phyloP scores from a whole-genome alignment of 2,888 invertebrate species.

The Diplolepis rosae region DNA sequence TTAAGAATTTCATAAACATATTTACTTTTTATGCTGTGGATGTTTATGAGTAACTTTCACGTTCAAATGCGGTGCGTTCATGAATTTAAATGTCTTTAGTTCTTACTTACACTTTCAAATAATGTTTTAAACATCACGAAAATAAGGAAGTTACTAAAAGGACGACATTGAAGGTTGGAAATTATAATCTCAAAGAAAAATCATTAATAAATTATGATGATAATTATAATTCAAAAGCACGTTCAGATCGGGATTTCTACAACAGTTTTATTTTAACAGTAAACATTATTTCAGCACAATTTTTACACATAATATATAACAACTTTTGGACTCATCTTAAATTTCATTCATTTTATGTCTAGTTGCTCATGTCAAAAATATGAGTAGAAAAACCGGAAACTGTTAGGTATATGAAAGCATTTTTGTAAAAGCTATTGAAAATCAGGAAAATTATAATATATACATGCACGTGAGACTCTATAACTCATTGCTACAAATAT shows the following conservation, averaged over 20 bases:
- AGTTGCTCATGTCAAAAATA: background rate
- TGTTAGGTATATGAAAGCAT: background rate
- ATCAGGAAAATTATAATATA: conserved; percentile 7
- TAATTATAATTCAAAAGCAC: background rate
- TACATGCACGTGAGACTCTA: conserved; percentile 33
- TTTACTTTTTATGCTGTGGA: conserved; percentile 46
- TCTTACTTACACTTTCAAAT: background rate
- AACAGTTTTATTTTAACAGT: conserved; percentile 12
- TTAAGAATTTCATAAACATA: background rate
- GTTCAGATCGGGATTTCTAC: background rate
- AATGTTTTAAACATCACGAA: no score
- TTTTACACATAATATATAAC: background rate
- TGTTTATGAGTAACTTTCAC: conserved; percentile 56
- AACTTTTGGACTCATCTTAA: background rate
- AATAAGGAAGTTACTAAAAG: background rate
- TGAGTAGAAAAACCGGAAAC: background rate
- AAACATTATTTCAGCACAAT: conserved; percentile 3
- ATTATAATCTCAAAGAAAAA: background rate
- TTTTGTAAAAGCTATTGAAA: background rate
- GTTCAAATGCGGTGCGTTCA: conserved; percentile 42
- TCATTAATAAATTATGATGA: background rate
- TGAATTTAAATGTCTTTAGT: conserved; percentile 16
- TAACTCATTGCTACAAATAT: conserved; percentile 44
- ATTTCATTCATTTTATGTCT: background rate
- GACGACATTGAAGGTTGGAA: background rate